Evolutionary conservation across 2,888 invertebrate genomes (phyloP), one percentile per base, ranked within the genome.

Genomic region (Chaetogeoica ovagalla): DNA sequence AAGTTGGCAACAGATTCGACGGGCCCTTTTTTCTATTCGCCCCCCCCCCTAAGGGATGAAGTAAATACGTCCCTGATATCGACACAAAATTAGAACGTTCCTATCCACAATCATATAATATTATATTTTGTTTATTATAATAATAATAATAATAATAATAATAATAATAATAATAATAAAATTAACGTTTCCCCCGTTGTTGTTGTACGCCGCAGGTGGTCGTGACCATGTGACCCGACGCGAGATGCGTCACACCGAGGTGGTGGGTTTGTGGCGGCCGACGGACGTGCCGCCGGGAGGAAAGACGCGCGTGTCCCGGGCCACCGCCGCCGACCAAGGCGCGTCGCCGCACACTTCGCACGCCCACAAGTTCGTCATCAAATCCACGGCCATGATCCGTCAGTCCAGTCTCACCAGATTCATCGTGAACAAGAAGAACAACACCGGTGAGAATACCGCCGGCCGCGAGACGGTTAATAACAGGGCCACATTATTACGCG

Each of bases 381-480:
- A 86, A 83, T 86, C 87, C 65, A 86, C 86, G 82, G 85, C 86
- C 83, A 87, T 90, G 85, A 89, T 89, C 86, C 88, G 90, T 83
- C 90, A 90, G 85, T 89, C 90, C 83, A 90, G 90, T 86, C 89
- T 90, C 85, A 90, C 90, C 79, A 89, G 89, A 86, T 88, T 90
- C 87, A 88, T 90, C 83, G 90, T 90, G 84, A 89, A 84, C 23
- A 83, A 83, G 39, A 83, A 83, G 59, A 83, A 83, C 81, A 83
- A 83, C 65, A 73, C 88, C 85, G 87, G 87, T 84, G 86, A 87
- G 82, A 86, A 85, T 83, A 86, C 39, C n/a, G 15, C 4, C 43
- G 8, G 43, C 43, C 8, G 9, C 43, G 43, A 3, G 43, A 7
- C 4, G 4, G 43, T 43, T 43, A 9, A 9, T 43, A 30, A 30